A percentile compares a stretch with the other conserved stretches of the same genome.
Conservation (phyloP, 2,113 vertebrate genomes). For the Recurvirostra avosetta region DNA sequence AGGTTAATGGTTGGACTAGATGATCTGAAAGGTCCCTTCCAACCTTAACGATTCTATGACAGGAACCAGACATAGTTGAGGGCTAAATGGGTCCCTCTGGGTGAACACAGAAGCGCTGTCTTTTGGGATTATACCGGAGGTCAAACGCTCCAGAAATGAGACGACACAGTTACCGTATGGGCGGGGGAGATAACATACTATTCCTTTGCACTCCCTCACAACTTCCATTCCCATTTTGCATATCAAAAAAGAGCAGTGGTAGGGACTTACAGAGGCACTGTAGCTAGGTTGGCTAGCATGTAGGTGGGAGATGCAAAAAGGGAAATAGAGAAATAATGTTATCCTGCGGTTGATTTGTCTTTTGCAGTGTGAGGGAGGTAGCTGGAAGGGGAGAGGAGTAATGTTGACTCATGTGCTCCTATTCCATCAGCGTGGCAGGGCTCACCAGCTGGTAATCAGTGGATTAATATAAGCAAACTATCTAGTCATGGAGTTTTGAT, state of each 20-base stretch:
- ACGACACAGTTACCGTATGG: background rate
- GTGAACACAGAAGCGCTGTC: background rate
- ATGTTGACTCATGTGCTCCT: background rate
- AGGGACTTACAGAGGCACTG: fast-evolving
- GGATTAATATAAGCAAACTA: background rate
- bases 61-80: background rate
- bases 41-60: too few species aligned
- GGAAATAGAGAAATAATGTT: background rate
- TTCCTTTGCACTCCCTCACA: background rate
- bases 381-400: background rate
- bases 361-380: background rate
- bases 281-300: background rate
- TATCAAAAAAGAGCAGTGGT: background rate
- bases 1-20: too few species aligned
- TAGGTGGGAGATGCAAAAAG: background rate
- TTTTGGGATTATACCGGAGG: background rate
- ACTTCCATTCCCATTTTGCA: background rate
- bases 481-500: background rate
- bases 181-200: background rate
- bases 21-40: too few species aligned
- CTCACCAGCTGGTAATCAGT: background rate
- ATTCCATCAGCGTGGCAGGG: background rate
- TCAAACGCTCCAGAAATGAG: background rate
- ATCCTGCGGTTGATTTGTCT: fast-evolving
- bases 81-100: background rate